These are phyloP conservation scores for Sinonovacula constricta DNA, from an alignment of 1,140 invertebrate genomes.

Conservation along the genomic window DNA sequence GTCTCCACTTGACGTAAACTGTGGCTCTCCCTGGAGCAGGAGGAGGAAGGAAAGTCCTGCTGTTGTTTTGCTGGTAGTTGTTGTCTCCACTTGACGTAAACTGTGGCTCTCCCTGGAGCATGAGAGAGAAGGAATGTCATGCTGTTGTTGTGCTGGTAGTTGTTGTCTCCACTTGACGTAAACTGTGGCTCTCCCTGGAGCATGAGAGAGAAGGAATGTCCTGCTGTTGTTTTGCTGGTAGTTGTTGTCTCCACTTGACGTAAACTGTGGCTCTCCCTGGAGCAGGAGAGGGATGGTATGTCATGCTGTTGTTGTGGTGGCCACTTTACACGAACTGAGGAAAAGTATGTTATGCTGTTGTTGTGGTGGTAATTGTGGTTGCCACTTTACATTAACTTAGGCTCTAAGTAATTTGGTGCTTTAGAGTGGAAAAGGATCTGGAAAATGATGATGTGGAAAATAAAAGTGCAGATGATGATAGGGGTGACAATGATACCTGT, in stretches of 20 bases:
- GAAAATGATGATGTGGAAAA: no score
- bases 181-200: constrained; percentile 66
- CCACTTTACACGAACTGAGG: constrained; percentile 73
- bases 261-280: constrained; percentile 67
- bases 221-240: no score
- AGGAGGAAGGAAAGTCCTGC: constrained; percentile 74
- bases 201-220: constrained; percentile 72
- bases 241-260: constrained; percentile 72
- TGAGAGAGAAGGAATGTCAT: constrained; percentile 70
- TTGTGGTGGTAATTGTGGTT: neutral
- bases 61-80: constrained; percentile 50
- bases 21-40: constrained; percentile 64
- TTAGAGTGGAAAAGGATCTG: neutral
- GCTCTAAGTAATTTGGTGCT: no score
- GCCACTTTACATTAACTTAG: constrained; percentile 73
- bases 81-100: constrained; percentile 72
- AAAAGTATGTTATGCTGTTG: constrained; percentile 68
- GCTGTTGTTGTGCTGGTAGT: neutral
- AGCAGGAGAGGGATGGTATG: constrained; percentile 74
- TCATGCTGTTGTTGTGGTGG: no score
- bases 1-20: constrained; percentile 75
- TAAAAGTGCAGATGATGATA: no score
- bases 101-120: constrained; percentile 66
- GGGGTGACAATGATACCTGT: no score
- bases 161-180: constrained; percentile 69